Conservation (phyloP, 1,140 invertebrate species). For the Theocolax elegans region DNA sequence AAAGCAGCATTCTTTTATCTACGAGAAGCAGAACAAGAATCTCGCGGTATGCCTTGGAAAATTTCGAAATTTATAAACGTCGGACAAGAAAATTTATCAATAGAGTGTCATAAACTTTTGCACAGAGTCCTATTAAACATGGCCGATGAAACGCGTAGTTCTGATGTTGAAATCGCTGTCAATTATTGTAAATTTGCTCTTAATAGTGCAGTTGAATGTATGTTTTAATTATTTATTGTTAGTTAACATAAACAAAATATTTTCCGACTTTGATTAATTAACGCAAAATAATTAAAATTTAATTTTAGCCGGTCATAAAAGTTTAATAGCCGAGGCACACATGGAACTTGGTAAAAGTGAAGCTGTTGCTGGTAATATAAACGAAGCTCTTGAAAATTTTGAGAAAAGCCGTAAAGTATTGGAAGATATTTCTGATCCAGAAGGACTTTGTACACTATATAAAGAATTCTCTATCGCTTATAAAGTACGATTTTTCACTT, state of each 20-base stretch:
- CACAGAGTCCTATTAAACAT: constrained; percentile 64
- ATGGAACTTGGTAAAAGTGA: constrained; percentile 49
- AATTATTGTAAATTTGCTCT: constrained; percentile 65
- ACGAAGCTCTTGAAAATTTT: constrained; percentile 45
- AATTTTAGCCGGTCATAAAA: constrained; percentile 47
- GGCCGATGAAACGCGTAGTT: constrained; percentile 50
- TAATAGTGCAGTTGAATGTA: constrained; percentile 64
- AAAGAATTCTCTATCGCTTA: constrained; percentile 48
- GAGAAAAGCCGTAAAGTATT: constrained; percentile 44
- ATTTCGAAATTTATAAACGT: constrained; percentile 40
- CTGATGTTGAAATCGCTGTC: constrained; percentile 62
- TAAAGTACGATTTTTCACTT: constrained; percentile 44
- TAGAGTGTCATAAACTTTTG: constrained; percentile 64
- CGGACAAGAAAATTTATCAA: constrained; percentile 60
- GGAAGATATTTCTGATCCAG: constrained; percentile 44
- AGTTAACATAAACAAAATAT: too few relatives aligned
- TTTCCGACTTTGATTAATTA: too few relatives aligned
- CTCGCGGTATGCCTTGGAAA: constrained; percentile 59
- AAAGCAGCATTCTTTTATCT: constrained; percentile 53
- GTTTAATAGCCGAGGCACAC: constrained; percentile 43
- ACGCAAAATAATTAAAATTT: too few relatives aligned
- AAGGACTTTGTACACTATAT: constrained; percentile 48
- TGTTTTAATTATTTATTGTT: neutral
- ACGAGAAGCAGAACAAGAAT: constrained; percentile 49
- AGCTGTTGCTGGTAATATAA: constrained; percentile 24